These are phyloP conservation scores for Babylonia areolata DNA, from an alignment of 1,140 invertebrate genomes.

Conservation along the genomic window DNA sequence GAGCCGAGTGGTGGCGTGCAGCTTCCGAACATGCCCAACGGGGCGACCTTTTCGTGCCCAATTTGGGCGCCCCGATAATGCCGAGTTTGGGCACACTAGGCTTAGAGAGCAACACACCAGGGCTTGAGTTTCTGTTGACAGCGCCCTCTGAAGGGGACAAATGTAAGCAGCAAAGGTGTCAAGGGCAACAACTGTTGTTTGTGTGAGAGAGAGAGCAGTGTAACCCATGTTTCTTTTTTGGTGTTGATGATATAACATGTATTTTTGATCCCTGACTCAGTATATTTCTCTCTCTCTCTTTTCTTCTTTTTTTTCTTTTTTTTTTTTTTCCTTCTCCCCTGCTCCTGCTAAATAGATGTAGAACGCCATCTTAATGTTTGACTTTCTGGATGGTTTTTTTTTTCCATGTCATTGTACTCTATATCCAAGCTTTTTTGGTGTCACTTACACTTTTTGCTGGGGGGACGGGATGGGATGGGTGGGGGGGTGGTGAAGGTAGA, in stretches of 20 bases:
- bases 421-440: neutral
- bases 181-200: conserved; percentile 15
- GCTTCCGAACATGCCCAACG: conserved; percentile 54
- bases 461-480: no score
- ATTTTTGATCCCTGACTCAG: neutral
- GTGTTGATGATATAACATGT: neutral
- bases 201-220: conserved; percentile 6
- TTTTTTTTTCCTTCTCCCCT: neutral
- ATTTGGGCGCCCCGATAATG: conserved; percentile 27
- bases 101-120: conserved; percentile 31
- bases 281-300: neutral
- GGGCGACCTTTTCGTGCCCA: conserved; percentile 38
- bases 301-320: neutral
- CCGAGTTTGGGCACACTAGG: conserved; percentile 24
- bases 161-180: conserved; percentile 21
- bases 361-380: neutral
- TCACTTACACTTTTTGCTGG: neutral
- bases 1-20: conserved; percentile 57
- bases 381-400: neutral
- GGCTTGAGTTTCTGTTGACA: conserved; percentile 39
- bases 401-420: neutral
- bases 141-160: conserved; percentile 25
- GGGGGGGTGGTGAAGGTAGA: no score
- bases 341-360: neutral
- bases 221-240: neutral